Evolutionary conservation across 2,113 vertebrate genomes (phyloP).

Genomic region (Orycteropus afer): DNA sequence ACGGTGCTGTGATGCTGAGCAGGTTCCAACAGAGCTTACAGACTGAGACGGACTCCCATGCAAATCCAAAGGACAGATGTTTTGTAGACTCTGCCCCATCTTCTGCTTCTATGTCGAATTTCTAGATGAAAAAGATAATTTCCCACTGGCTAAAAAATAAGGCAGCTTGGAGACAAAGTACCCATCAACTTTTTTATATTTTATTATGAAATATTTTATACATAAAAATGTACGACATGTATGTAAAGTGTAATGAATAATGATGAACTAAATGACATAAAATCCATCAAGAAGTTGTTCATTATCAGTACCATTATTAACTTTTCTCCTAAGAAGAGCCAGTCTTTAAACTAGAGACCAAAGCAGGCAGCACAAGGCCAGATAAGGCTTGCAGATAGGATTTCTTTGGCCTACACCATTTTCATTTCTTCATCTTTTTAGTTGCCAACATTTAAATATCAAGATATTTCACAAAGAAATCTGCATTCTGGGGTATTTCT

Average conservation of each 20-base stretch:
- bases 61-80: neutral
- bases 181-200: neutral
- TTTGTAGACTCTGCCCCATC: neutral
- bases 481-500: neutral
- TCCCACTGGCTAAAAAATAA: slow-evolving; percentile 2
- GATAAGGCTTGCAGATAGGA: neutral
- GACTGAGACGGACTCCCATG: neutral
- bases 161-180: slow-evolving; percentile 36
- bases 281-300: neutral
- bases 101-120: neutral
- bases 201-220: neutral
- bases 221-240: neutral
- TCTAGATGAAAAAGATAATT: slow-evolving; percentile 4
- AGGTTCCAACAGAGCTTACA: too few species aligned
- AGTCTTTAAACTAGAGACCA: neutral
- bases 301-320: neutral
- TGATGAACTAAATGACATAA: neutral
- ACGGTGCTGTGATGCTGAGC: too few species aligned
- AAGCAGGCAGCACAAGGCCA: neutral
- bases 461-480: slow-evolving; percentile 27
- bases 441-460: neutral
- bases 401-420: neutral
- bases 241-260: neutral
- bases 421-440: neutral
- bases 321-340: neutral